A percentile compares a stretch with the other conserved stretches of the same genome.
phyloP scores from a whole-genome alignment of 2,113 vertebrate species.

The Machaerirhynchus nigripectus region DNA sequence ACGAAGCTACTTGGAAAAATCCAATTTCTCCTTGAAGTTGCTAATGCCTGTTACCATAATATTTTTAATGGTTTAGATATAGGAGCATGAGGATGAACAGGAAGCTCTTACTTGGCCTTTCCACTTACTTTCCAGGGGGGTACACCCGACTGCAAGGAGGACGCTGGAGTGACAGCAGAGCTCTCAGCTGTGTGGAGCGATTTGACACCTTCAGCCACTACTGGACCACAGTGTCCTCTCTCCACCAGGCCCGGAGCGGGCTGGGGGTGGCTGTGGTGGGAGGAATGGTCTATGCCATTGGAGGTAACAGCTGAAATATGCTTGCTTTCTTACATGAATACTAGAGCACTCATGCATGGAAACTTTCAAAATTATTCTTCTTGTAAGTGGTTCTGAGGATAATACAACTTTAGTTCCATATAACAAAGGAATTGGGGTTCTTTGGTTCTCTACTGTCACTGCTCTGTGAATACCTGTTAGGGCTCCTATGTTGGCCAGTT shows the following conservation, averaged over 20 bases:
- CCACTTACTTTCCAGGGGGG: constrained; percentile 77
- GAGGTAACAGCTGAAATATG: constrained; percentile 79
- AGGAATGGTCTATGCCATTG: constrained; percentile 96
- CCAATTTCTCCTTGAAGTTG: background rate
- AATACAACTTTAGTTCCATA: background rate
- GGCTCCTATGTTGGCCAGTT: background rate
- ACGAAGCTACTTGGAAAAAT: background rate
- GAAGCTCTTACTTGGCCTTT: background rate
- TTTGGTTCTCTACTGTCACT: background rate
- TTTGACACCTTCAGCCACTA: constrained; percentile 98
- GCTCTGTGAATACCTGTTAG: background rate
- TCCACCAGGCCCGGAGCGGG: constrained; percentile 94
- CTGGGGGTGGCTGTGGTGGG: constrained; percentile 90
- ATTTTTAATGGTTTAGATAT: background rate
- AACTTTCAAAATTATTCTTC: background rate
- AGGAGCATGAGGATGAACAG: background rate
- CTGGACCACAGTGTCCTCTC: constrained; percentile 96
- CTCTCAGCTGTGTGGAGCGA: constrained; percentile 93
- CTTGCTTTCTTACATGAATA: background rate
- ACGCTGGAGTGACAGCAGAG: constrained; percentile 94
- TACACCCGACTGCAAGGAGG: constrained; percentile 94
- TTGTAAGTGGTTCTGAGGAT: background rate
- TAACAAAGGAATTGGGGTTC: background rate
- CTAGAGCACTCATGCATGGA: background rate
- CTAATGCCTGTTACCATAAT: background rate